phyloP scores from a whole-genome alignment of 2,888 invertebrate species.

The Cryptus viduatorius region DNA sequence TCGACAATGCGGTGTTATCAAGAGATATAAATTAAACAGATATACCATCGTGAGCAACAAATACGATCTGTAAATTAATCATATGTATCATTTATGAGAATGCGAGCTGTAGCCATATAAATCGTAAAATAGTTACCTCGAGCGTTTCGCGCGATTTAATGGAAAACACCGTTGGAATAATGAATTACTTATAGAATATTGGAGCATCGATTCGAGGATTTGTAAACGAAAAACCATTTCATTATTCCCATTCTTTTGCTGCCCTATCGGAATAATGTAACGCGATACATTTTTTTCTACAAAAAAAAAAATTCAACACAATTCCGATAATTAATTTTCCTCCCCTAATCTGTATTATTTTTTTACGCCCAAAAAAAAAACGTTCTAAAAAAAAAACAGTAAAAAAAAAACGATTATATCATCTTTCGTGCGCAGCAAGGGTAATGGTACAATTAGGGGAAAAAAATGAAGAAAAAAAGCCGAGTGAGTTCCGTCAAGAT shows the following conservation, averaged over 20 bases:
- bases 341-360: no score
- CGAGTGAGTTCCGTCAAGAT: background rate
- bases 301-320: background rate
- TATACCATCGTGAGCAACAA: slow-evolving; percentile 14
- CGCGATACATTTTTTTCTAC: background rate
- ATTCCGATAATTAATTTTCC: no score
- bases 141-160: slow-evolving; percentile 7
- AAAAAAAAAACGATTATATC: background rate
- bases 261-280: background rate
- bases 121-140: slow-evolving; percentile 27
- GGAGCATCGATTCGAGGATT: background rate
- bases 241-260: background rate
- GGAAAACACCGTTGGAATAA: background rate
- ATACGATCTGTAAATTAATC: slow-evolving; percentile 49
- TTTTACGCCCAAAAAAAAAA: no score
- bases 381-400: background rate
- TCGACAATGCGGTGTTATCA: slow-evolving; percentile 3
- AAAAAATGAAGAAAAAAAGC: background rate
- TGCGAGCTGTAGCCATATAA: slow-evolving; percentile 32
- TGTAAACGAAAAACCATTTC: background rate
- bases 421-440: background rate
- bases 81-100: slow-evolving; percentile 52
- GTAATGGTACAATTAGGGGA: background rate
- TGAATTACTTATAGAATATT: slow-evolving; percentile 14
- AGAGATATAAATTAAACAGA: background rate